These are phyloP conservation scores for Callyntrura sp. DNA, from an alignment of 2,888 invertebrate genomes.

Conservation along the genomic window DNA sequence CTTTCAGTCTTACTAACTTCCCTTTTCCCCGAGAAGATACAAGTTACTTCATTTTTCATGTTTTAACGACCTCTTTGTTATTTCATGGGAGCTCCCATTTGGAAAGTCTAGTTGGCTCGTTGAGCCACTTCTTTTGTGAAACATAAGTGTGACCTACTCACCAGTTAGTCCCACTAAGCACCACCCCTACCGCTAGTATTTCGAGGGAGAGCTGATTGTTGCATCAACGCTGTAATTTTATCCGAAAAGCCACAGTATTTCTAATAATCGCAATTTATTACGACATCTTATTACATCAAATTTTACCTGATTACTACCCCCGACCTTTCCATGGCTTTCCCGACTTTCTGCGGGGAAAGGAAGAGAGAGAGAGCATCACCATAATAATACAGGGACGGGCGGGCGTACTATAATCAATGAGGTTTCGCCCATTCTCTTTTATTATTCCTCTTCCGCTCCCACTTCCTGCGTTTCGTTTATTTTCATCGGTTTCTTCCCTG, in stretches of 20 bases:
- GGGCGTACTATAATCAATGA: not conserved
- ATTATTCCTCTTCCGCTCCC: constrained; percentile 25
- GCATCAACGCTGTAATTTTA: no score
- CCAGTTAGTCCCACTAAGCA: not conserved
- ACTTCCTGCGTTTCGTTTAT: not conserved
- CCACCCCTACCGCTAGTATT: not conserved
- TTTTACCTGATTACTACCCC: constrained; percentile 9
- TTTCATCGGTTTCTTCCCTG: not conserved
- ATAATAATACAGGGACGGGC: not conserved
- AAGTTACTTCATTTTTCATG: no score
- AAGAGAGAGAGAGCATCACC: not conserved
- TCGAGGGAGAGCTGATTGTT: not conserved
- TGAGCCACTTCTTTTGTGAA: not conserved
- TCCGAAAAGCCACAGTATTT: not conserved
- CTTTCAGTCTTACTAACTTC: no score
- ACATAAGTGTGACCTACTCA: not conserved
- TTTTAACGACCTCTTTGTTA: no score
- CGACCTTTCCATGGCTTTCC: constrained; percentile 6
- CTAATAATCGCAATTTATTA: not conserved
- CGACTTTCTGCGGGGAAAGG: not conserved
- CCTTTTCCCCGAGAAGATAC: no score
- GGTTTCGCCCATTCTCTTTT: constrained; percentile 44
- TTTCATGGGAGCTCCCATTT: no score
- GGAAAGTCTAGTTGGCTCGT: no score
- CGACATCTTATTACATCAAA: not conserved